Conservation (phyloP, 2,888 invertebrate species). For the Oxyscelio sp. region DNA sequence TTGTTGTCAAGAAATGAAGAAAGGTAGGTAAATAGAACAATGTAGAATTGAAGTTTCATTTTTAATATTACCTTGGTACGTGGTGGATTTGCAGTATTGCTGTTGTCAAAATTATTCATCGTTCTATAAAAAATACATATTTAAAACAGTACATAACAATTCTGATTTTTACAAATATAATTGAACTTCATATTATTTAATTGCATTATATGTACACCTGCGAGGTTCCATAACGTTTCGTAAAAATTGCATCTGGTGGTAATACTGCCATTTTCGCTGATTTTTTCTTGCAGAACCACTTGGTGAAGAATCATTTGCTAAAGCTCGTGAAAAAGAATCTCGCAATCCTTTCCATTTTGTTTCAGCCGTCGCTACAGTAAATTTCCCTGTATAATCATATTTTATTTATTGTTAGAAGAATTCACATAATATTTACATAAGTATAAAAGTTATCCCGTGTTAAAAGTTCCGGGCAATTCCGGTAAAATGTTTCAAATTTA, state of each 20-base stretch:
- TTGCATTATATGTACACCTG: neutral
- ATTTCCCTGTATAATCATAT: neutral
- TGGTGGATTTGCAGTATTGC: too few relatives aligned
- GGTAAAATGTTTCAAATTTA: too few relatives aligned
- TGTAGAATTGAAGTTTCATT: too few relatives aligned
- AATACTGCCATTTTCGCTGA: neutral
- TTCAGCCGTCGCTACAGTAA: neutral
- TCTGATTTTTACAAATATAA: neutral
- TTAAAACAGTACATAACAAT: neutral
- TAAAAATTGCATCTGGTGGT: neutral
- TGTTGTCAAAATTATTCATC: too few relatives aligned
- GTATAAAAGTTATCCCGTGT: too few relatives aligned
- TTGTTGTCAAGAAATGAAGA: too few relatives aligned
- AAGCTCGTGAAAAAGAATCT: neutral
- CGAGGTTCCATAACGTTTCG: neutral
- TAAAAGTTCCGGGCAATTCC: too few relatives aligned
- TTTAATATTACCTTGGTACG: too few relatives aligned
- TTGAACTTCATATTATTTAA: too few relatives aligned
- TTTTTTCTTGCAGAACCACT: neutral
- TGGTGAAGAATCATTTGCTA: neutral
- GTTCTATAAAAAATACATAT: neutral
- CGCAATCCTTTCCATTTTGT: neutral
- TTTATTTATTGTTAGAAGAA: too few relatives aligned
- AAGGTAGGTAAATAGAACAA: too few relatives aligned
- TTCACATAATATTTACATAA: too few relatives aligned